A percentile compares a stretch with the other conserved stretches of the same genome.
phyloP scores from a whole-genome alignment of 2,113 vertebrate genomes.

The Suricata suricatta region DNA sequence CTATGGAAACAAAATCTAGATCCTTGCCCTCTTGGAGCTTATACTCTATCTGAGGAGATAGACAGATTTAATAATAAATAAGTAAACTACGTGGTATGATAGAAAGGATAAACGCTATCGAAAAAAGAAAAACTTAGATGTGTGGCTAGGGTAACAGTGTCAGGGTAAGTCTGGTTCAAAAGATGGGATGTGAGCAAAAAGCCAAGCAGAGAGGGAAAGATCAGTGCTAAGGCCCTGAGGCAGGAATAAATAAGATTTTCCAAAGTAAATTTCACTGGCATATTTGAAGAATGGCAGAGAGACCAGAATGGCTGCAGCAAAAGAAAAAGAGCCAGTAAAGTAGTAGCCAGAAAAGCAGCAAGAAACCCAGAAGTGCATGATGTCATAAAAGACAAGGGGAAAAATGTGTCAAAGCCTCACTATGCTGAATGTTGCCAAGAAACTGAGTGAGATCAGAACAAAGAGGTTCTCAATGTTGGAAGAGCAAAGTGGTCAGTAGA shows the following conservation, averaged over 20 bases:
- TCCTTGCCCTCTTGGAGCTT: background rate
- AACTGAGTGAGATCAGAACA: background rate
- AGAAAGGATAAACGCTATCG: background rate
- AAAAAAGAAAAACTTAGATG: background rate
- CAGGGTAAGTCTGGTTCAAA: background rate
- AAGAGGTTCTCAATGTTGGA: rapidly evolving
- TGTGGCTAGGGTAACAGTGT: background rate
- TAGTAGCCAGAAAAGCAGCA: background rate
- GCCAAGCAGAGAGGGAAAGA: background rate
- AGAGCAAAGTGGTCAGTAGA: background rate
- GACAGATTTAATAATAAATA: background rate
- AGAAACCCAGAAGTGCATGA: background rate
- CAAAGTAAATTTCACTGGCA: background rate
- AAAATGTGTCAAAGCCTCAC: background rate
- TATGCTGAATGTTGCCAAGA: background rate
- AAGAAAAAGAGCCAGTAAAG: background rate
- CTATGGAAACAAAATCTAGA: background rate
- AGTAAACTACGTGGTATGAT: background rate
- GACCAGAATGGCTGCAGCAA: background rate
- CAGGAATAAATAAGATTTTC: background rate
- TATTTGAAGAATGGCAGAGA: background rate
- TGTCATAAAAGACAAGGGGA: background rate
- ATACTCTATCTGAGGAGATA: background rate
- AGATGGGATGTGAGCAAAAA: background rate
- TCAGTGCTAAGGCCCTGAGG: background rate